phyloP scores from a whole-genome alignment of 1,140 invertebrate species.

The Dendroctonus ponderosae region DNA sequence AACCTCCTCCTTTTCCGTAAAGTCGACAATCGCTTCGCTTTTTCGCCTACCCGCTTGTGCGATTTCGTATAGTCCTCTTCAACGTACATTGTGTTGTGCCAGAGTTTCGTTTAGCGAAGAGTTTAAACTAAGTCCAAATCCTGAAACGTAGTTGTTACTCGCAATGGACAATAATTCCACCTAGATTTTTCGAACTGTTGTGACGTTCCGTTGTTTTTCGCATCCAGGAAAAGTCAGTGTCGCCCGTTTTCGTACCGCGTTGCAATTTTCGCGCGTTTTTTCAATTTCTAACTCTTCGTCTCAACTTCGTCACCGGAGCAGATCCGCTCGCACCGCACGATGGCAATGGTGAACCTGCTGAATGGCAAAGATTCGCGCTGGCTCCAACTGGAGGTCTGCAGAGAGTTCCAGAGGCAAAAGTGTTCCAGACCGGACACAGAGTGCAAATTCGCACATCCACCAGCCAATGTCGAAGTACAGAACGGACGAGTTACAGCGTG shows the following conservation, averaged over 20 bases:
- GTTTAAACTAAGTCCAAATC: conserved; percentile 11
- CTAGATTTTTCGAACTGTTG: conserved; percentile 33
- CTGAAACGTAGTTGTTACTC: conserved; percentile 33
- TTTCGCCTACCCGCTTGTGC: conserved; percentile 46
- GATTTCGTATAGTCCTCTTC: conserved; percentile 26
- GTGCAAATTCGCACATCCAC: conserved; percentile 99
- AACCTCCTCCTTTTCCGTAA: conserved; percentile 25
- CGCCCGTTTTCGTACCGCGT: conserved; percentile 3
- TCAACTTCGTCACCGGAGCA: not conserved
- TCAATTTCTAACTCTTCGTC: not conserved
- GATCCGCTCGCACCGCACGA: conserved; percentile 42
- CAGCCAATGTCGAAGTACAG: conserved; percentile 98
- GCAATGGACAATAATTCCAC: conserved; percentile 48
- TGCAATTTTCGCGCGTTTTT: conserved; percentile 37
- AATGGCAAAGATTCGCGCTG: conserved; percentile 99
- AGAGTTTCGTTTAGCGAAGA: conserved; percentile 37
- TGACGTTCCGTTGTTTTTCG: conserved; percentile 15
- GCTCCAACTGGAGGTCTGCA: conserved; percentile 99
- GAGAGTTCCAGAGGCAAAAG: conserved; percentile 99
- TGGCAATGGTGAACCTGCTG: conserved; percentile 93
- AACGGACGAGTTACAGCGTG: conserved; percentile 99
- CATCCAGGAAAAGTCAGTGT: too few species aligned
- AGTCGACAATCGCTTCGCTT: conserved; percentile 48
- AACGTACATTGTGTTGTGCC: conserved; percentile 31
- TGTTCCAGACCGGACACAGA: conserved; percentile 97